Evolutionary conservation across 2,797 vertebrate species (phyloP), one percentile per base, ranked within the genome.

Genomic region (Syngnathus rostellatus): DNA sequence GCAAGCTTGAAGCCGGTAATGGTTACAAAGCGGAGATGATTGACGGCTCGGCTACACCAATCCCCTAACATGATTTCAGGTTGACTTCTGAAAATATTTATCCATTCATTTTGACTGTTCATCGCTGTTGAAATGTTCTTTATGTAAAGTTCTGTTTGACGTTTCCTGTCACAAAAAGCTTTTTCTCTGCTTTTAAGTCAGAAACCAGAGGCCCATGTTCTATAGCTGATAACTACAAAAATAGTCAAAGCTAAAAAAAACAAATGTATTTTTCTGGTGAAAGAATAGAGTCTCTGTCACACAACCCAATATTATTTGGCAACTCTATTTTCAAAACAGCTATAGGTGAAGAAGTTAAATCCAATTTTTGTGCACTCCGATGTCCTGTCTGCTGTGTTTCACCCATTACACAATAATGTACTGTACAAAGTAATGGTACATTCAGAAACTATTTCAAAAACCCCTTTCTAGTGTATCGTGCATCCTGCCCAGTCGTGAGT

Each of bases 11-110:
- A 86, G 81, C 87, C 86, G 85, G 85, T 86, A 86, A 83, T 78
- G 65, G 67, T 77, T 72, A 73, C 77, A 83, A 68, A 73, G 65
- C 68, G 58, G 69, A 66, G 71, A 40, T 88, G 87, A 89, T 85
- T 87, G 87, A 89, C 86, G 79, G 82, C 81, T 68, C 40, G 54
- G 72, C 77, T 77, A 68, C 67, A 66, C 86, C 88, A 86, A 86
- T 86, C 86, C 77, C 74, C 71, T 31, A 31, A 31, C 31, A 31
- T 40, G 38, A 11, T 65, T 66, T 72, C 11, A 64, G 61, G 66
- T 72, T 61, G 54, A 50, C 64, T 68, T 65, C 21, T 8, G 39
- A 31, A 31, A 31, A 31, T 31, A 31, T 31, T 31, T 31, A 31
- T 31, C 31, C 31, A 31, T 31, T 31, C 31, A 31, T 31, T 31